Evolutionary conservation across 2,797 vertebrate species (phyloP).

Genomic region (Pipistrellus pipistrellus): DNA sequence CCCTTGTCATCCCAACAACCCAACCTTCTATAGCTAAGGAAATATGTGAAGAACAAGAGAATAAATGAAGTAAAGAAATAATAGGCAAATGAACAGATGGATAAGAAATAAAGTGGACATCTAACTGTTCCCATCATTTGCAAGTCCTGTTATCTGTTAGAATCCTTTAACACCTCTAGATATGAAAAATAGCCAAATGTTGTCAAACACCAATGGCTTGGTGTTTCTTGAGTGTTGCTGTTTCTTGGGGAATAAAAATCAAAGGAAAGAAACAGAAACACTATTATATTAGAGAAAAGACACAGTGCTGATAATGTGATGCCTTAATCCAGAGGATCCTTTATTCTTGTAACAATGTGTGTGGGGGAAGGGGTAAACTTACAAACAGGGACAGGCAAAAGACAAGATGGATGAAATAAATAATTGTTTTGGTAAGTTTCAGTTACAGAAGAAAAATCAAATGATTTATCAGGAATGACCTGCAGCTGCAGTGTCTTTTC

Average conservation of each 20-base stretch:
- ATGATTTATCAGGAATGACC: not conserved
- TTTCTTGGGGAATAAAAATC: slow-evolving; percentile 16
- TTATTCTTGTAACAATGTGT: not conserved
- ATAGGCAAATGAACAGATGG: not conserved
- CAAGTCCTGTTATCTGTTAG: not conserved
- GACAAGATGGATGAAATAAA: not conserved
- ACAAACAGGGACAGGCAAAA: not conserved
- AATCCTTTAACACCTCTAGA: not conserved
- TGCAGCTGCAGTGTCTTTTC: not conserved
- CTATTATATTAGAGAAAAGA: not conserved
- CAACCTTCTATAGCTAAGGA: not conserved
- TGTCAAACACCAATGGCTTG: not conserved
- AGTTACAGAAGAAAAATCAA: slow-evolving; percentile 24
- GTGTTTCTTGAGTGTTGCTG: not conserved
- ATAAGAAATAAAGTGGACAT: not conserved
- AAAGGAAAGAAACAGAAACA: slow-evolving; percentile 2
- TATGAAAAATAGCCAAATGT: slow-evolving; percentile 38
- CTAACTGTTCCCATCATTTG: slow-evolving; percentile 23
- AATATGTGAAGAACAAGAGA: not conserved
- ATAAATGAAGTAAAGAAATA: not conserved
- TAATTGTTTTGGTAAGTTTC: not conserved
- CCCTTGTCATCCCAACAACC: not conserved
- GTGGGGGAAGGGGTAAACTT: not conserved
- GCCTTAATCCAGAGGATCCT: not conserved
- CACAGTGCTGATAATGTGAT: not conserved